Base-by-base conservation (phyloP, 1,140 invertebrate species). In the Harpegnathos saltator region DNA sequence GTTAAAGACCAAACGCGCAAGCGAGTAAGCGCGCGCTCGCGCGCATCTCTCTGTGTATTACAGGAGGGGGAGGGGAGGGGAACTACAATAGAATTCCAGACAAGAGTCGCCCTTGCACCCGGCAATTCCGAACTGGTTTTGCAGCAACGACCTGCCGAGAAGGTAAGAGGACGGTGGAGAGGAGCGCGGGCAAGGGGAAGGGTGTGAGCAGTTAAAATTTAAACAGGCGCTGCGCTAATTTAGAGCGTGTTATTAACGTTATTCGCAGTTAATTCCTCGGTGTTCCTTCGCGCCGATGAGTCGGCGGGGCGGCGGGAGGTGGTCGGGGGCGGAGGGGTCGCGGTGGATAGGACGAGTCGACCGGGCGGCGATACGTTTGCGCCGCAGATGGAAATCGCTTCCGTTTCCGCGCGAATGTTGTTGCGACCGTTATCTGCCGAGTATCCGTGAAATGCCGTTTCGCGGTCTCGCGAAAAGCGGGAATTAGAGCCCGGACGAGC, bases 121-220 rank as follows among this genome's bases (percentile, higher is more conserved):
- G 80, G 85, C 85, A 83, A 87, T 87, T 87, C 56, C 85, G 62
- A 81, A 84, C 29, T 69, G 87, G 82, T 87, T 87, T 87, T 87
- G 38, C 82, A 59, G 63, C 85, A n/a, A n/a, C n/a, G n/a, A n/a
- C n/a, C n/a, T n/a, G n/a, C n/a, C n/a, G n/a, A n/a, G n/a, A n/a
- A n/a, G n/a, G n/a, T n/a, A n/a, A n/a, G n/a, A n/a, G n/a, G n/a
- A n/a, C n/a, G n/a, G n/a, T n/a, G n/a, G n/a, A n/a, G n/a, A n/a
- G 50, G 72, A 33, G 33, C 1, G 33, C 3, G 9, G 38, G 38
- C 9, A 44, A 44, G 11, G 12, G 17, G 54, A 1, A 19, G n/a
- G 54, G 77, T n/a, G n/a, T n/a, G n/a, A n/a, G 82, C 68, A 80
- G 82, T 87, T 87, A 84, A 80, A 87, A 84, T 87, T 87, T 84